These are phyloP conservation scores for Galleria mellonella DNA, from an alignment of 1,140 invertebrate species.

Conservation along the genomic window DNA sequence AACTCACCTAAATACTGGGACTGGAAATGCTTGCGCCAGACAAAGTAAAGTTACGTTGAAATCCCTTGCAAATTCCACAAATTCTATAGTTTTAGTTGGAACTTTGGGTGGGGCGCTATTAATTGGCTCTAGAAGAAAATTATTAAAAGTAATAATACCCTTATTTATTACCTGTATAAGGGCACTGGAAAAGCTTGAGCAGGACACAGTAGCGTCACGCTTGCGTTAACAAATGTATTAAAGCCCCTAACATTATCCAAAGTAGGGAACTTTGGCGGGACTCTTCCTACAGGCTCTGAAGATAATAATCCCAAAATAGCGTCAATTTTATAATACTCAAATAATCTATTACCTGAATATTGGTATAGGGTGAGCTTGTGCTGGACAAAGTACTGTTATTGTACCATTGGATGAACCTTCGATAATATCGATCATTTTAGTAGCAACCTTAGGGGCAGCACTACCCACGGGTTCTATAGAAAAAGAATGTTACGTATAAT, in stretches of 20 bases:
- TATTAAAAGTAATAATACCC: slow-evolving; percentile 31
- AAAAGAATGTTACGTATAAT: slow-evolving; percentile 30
- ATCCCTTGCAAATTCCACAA: slow-evolving; percentile 52
- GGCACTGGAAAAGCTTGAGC: slow-evolving; percentile 81
- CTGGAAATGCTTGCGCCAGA: slow-evolving; percentile 79
- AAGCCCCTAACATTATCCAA: slow-evolving; percentile 79
- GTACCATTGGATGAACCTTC: slow-evolving; percentile 52
- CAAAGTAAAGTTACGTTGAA: slow-evolving; percentile 77
- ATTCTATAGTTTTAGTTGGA: slow-evolving; percentile 73
- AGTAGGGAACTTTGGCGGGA: slow-evolving; percentile 80
- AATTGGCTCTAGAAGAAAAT: slow-evolving; percentile 75
- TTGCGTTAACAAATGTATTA: slow-evolving; percentile 54
- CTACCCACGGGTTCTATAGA: slow-evolving; percentile 81
- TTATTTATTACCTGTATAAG: slow-evolving; percentile 74
- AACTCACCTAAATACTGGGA: slow-evolving; percentile 78
- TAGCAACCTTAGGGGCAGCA: slow-evolving; percentile 80
- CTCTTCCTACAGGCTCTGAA: slow-evolving; percentile 76
- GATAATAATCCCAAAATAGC: slow-evolving; percentile 14
- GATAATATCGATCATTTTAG: slow-evolving; percentile 63
- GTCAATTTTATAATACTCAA: no score
- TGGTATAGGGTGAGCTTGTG: slow-evolving; percentile 83
- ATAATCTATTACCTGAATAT: slow-evolving; percentile 73
- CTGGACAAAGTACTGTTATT: slow-evolving; percentile 80
- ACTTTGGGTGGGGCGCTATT: slow-evolving; percentile 75
- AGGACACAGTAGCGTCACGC: slow-evolving; percentile 76